These are phyloP conservation scores for Psammodynastes pulverulentus DNA, from an alignment of 2,113 vertebrate species.

Conservation along the genomic window DNA sequence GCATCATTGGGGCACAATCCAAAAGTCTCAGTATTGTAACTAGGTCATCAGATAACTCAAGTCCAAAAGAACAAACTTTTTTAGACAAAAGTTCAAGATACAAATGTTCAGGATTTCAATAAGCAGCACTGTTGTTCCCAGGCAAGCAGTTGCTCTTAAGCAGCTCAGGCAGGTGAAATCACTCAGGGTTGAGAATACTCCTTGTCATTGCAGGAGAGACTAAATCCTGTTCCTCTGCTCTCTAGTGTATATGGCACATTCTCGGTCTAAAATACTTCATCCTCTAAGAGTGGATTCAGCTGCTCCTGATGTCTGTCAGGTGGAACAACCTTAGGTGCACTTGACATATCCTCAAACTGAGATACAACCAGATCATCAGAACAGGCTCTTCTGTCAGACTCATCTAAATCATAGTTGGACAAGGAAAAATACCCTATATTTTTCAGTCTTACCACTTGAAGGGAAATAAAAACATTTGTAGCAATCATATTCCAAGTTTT, in stretches of 20 bases:
- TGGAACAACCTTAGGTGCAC: not conserved
- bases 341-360: not conserved
- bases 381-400: not conserved
- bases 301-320: not conserved
- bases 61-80: not conserved
- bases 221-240: not conserved
- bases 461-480: not conserved
- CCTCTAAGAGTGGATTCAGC: not conserved
- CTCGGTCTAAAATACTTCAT: not conserved
- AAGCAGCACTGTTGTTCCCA: not conserved
- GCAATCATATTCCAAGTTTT: not conserved
- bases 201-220: not conserved
- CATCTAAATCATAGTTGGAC: not conserved
- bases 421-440: rapidly evolving
- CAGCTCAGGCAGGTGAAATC: not conserved
- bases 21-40: not conserved
- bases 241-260: not conserved
- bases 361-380: not conserved
- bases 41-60: not conserved
- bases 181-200: not conserved
- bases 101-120: not conserved
- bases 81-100: not conserved
- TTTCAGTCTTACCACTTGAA: not conserved
- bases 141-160: not conserved
- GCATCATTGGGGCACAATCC: not conserved